Evolutionary conservation across 2,113 vertebrate species (phyloP).

Genomic region (Mustela lutreola): DNA sequence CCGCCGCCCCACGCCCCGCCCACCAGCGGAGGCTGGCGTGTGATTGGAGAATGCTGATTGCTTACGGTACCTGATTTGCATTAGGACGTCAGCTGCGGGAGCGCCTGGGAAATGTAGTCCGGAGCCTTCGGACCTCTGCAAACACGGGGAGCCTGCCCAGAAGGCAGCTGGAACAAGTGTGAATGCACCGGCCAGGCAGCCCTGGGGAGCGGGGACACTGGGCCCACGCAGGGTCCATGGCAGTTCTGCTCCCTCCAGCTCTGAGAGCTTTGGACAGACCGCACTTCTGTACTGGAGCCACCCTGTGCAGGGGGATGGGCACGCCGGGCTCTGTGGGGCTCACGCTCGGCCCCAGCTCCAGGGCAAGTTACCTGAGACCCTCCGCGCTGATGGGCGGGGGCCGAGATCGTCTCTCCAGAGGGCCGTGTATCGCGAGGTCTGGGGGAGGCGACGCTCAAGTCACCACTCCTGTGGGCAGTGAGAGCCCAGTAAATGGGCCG

Average conservation of each 20-base stretch:
- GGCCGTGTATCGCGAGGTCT: neutral
- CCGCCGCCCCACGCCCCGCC: rapidly evolving
- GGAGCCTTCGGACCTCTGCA: neutral
- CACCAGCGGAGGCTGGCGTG: neutral
- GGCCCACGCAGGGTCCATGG: neutral
- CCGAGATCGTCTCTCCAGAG: neutral
- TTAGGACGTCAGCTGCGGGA: neutral
- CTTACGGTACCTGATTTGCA: neutral
- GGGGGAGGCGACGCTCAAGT: rapidly evolving
- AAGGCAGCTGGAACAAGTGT: neutral
- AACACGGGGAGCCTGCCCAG: neutral
- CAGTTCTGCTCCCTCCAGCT: rapidly evolving
- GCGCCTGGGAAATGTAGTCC: neutral
- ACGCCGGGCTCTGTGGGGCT: neutral
- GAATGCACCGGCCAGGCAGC: neutral
- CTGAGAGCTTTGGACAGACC: rapidly evolving
- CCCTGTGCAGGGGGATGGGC: too few species aligned
- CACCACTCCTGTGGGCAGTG: rapidly evolving
- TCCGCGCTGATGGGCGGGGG: rapidly evolving
- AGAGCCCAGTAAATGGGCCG: rapidly evolving
- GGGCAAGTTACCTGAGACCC: too few species aligned
- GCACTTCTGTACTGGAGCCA: rapidly evolving
- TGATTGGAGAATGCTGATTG: rapidly evolving
- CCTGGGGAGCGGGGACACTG: rapidly evolving
- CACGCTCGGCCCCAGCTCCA: rapidly evolving